phyloP scores from a whole-genome alignment of 2,797 vertebrate genomes.

The Characodon lateralis region DNA sequence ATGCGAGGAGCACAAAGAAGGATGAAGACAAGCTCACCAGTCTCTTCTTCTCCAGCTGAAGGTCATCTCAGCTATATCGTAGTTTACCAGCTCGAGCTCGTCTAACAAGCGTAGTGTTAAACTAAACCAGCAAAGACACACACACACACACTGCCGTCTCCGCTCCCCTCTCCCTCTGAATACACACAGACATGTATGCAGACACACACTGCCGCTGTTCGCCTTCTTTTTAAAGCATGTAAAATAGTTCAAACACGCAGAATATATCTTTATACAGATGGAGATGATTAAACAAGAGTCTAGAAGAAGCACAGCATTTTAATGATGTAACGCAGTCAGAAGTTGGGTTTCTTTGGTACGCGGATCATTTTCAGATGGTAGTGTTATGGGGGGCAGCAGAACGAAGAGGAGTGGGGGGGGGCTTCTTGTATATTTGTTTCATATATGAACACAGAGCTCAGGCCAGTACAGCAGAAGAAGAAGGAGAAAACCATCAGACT shows the following conservation, averaged over 20 bases:
- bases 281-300: constrained; percentile 61
- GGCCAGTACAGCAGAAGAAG: constrained; percentile 39
- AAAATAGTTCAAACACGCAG: constrained; percentile 69
- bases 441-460: constrained; percentile 46
- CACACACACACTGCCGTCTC: constrained; percentile 67
- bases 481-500: constrained; percentile 11
- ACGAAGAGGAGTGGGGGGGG: constrained; percentile 1
- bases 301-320: constrained; percentile 67
- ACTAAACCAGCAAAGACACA: constrained; percentile 72
- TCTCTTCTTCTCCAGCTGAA: constrained; percentile 7
- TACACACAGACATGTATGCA: constrained; percentile 44
- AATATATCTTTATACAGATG: constrained; percentile 76
- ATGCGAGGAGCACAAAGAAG: constrained; percentile 23
- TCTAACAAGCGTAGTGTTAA: constrained; percentile 72
- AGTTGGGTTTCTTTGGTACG: constrained; percentile 50
- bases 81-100: constrained; percentile 66
- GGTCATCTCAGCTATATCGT: constrained; percentile 45
- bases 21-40: constrained; percentile 17
- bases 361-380: constrained; percentile 48
- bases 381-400: constrained; percentile 15
- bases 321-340: constrained; percentile 67
- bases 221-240: constrained; percentile 84
- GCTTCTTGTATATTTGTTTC: constrained; percentile 59
- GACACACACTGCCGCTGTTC: constrained; percentile 69
- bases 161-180: constrained; percentile 30